phyloP scores from a whole-genome alignment of 2,797 vertebrate species.

The Numenius phaeopus region DNA sequence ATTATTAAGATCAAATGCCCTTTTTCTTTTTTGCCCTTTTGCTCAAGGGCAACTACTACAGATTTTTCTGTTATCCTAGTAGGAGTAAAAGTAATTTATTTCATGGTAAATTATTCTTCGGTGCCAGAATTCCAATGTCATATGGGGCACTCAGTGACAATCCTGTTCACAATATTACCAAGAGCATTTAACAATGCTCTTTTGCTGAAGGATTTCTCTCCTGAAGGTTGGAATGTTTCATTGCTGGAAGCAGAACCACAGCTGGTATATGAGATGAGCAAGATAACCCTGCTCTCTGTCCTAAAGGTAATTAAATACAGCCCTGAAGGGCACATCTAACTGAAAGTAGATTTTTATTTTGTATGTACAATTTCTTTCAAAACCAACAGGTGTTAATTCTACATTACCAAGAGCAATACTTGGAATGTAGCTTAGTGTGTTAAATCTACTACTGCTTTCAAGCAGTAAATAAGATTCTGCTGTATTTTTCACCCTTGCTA shows the following conservation, averaged over 20 bases:
- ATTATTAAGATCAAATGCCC: slow-evolving; percentile 22
- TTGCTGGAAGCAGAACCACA: background rate
- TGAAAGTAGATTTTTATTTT: background rate
- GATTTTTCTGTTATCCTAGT: slow-evolving; percentile 20
- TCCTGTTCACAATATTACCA: background rate
- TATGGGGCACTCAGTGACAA: background rate
- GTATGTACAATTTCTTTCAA: background rate
- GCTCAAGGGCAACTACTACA: slow-evolving; percentile 3
- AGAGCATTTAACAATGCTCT: background rate
- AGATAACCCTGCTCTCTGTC: background rate
- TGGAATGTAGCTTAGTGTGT: background rate
- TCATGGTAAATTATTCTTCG: background rate
- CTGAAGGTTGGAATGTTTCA: background rate
- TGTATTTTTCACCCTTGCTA: background rate
- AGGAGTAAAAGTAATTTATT: slow-evolving; percentile 22
- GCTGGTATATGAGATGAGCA: background rate
- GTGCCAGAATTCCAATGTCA: background rate
- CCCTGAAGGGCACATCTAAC: background rate
- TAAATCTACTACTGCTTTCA: background rate
- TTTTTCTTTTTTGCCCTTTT: slow-evolving; percentile 26
- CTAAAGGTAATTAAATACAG: background rate
- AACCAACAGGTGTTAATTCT: background rate
- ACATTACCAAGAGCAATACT: background rate
- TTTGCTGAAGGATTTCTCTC: slow-evolving; percentile 4
- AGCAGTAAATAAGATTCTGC: background rate